Percentiles rank a stretch among this genome's conserved stretches.
These are phyloP conservation scores for Rhorus exstirpatorius DNA, from an alignment of 2,888 invertebrate genomes.

Conservation along the genomic window DNA sequence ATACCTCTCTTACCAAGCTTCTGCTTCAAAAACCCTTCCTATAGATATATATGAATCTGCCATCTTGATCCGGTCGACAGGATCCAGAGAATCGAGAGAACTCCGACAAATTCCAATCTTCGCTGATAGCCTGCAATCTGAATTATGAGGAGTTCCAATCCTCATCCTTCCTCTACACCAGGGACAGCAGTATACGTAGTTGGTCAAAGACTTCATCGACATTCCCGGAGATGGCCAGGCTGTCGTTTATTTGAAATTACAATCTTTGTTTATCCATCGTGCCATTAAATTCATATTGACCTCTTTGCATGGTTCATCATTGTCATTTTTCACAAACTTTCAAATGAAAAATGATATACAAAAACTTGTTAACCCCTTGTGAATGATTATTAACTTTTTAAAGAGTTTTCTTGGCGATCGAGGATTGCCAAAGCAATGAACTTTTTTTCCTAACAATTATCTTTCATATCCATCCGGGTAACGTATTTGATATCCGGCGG, in stretches of 20 bases:
- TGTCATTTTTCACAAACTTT: background rate
- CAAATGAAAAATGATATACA: too few species aligned
- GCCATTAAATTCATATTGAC: background rate
- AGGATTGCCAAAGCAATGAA: too few species aligned
- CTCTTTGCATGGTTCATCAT: too few species aligned
- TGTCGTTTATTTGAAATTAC: slow-evolving; percentile 5
- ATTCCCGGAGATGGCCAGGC: background rate
- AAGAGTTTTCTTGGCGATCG: background rate
- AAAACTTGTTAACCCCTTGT: too few species aligned
- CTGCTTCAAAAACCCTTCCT: slow-evolving; percentile 35
- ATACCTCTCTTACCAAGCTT: slow-evolving; percentile 45
- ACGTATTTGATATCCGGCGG: slow-evolving; percentile 3
- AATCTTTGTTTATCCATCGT: background rate
- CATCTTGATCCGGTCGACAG: slow-evolving; percentile 53
- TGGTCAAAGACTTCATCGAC: slow-evolving; percentile 21
- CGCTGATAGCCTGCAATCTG: slow-evolving; percentile 45
- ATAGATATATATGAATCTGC: slow-evolving; percentile 22
- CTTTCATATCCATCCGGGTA: too few species aligned
- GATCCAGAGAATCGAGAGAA: slow-evolving; percentile 41
- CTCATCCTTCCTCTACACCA: slow-evolving; percentile 38
- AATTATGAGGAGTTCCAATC: slow-evolving; percentile 65
- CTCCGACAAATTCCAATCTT: slow-evolving; percentile 62
- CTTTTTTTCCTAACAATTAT: too few species aligned
- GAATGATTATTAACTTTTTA: background rate
- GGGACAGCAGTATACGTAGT: slow-evolving; percentile 17